These are phyloP conservation scores for Lasaia peninsularis DNA, from an alignment of 1,140 invertebrate species.

Conservation along the genomic window DNA sequence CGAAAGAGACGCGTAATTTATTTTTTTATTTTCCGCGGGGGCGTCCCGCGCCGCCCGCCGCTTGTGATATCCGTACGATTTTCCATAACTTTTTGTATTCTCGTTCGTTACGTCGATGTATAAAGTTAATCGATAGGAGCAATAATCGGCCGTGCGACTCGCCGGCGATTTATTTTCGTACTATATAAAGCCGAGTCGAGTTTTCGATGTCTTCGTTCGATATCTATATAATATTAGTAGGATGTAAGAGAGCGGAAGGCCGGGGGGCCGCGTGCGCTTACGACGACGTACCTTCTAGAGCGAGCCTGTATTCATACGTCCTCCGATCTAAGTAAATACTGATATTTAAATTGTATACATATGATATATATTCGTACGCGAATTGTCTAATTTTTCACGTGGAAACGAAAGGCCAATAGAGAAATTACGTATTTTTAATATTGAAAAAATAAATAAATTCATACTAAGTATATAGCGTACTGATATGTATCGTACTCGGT, in stretches of 20 bases:
- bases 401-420: conserved; percentile 71
- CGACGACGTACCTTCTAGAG: conserved; percentile 74
- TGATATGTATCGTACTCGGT: conserved; percentile 62
- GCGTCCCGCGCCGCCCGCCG: conserved; percentile 73
- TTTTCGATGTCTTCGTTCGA: conserved; percentile 74
- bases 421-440: conserved; percentile 77
- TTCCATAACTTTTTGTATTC: conserved; percentile 76
- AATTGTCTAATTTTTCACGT: conserved; percentile 73
- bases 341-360: conserved; percentile 74
- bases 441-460: conserved; percentile 64
- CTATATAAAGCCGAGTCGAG: conserved; percentile 74
- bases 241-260: conserved; percentile 65
- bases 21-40: conserved; percentile 75
- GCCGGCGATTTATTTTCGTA: conserved; percentile 77
- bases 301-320: conserved; percentile 74
- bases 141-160: conserved; percentile 72
- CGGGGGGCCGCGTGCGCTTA: conserved; percentile 66
- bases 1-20: conserved; percentile 73
- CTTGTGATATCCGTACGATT: conserved; percentile 76
- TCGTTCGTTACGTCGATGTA: conserved; percentile 74
- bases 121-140: conserved; percentile 75
- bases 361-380: conserved; percentile 72
- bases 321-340: conserved; percentile 73
- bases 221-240: conserved; percentile 67
- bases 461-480: conserved; percentile 67